phyloP scores from a whole-genome alignment of 2,113 vertebrate species.

The Hiodon alosoides region DNA sequence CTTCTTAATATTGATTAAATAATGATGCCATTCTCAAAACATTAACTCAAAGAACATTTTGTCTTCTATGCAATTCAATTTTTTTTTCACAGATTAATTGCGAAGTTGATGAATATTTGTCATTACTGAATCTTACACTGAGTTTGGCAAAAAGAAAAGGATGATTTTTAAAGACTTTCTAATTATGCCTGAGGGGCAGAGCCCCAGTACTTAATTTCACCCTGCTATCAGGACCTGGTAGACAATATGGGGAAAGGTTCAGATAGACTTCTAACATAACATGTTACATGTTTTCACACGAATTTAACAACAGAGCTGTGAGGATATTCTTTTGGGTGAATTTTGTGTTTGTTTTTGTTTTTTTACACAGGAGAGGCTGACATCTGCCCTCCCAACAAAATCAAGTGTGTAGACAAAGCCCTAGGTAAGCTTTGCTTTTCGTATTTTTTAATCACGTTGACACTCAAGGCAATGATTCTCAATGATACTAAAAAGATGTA shows the following conservation, averaged over 20 bases:
- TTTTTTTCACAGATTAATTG: conserved; percentile 1
- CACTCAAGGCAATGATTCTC: not conserved
- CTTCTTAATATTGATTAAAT: not conserved
- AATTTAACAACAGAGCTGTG: not conserved
- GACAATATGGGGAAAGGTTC: not conserved
- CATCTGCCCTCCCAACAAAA: conserved; percentile 93
- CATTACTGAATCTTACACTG: not conserved
- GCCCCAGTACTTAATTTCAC: not conserved
- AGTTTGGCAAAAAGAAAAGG: not conserved
- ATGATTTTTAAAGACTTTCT: conserved; percentile 8
- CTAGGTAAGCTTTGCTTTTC: conserved; percentile 69
- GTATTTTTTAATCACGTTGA: not conserved
- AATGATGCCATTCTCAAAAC: conserved; percentile 8
- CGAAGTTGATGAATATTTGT: conserved; percentile 12
- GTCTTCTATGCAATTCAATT: conserved; percentile 2
- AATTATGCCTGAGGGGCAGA: conserved; percentile 5
- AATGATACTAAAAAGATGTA: not conserved
- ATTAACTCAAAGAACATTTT: conserved; percentile 15
- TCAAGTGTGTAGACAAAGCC: conserved; percentile 88
- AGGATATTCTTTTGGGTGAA: not conserved
- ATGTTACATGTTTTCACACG: not conserved
- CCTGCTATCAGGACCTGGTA: not conserved
- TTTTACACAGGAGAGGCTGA: conserved; percentile 79
- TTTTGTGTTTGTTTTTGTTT: conserved; percentile 49
- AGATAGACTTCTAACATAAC: not conserved